Evolutionary conservation across 2,888 invertebrate genomes (phyloP), one percentile per base, ranked within the genome.

Genomic region (Pimpla rufipes): DNA sequence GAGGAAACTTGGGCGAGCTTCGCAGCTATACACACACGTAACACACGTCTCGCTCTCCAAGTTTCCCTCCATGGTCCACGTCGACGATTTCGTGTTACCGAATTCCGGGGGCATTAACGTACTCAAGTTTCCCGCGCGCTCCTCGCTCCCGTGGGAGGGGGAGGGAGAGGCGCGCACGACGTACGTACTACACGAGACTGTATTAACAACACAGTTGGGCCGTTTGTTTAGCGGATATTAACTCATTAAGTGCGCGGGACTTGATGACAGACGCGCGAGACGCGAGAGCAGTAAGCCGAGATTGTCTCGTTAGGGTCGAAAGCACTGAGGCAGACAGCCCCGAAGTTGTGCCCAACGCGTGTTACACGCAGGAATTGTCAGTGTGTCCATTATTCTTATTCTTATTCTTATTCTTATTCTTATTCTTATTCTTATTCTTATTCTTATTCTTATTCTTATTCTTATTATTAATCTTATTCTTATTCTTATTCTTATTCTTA

Each of bases 211-310:
- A 57, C 18, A 45, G 67, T 35, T 52, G 47, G 10, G 18, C 40
- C 42, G 75, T 70, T 76, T 64, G 70, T 70, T 70, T 47, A 70
- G 55, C 62, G 5, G 52, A 75, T 80, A 75, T 75, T 68, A 75
- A 62, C 68, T 74, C 68, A 68, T 80, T 75, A 68, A 50, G 42
- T 75, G 23, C 21, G 35, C n/a, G 67, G 35, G 18, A 57, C 66
- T 35, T 35, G 64, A 70, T 45, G 64, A 50, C 37, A 47, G 47
- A 45, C n/a, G 55, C n/a, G 55, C n/a, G 37, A 67, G 66, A 37
- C 23, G 23, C 55, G 55, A 5, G 23, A 21, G 23, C 13, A 2
- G 13, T 23, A 11, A 23, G 55, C 11, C 3, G 21, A 11, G 23
- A 55, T 21, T 55, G 13, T 55, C 23, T 55, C 23, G 55, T 55